Evolutionary conservation across 2,888 invertebrate genomes (phyloP), one percentile per base, ranked within the genome.

Genomic region (Candidula unifasciata): DNA sequence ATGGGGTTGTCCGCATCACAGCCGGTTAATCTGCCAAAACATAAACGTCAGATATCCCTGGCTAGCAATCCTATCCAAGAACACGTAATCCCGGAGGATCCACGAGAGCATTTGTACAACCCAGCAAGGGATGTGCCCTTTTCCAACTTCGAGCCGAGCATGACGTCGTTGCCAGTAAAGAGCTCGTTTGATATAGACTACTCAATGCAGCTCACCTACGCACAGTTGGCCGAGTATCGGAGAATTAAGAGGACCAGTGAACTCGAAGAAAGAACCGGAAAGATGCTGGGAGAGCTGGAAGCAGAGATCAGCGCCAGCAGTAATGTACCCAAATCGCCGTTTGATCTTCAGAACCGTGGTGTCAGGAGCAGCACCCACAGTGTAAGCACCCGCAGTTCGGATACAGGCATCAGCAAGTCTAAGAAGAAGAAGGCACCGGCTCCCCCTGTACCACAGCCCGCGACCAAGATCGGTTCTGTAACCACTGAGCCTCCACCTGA

Each of bases 181-280:
- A 90, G 88, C 85, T 89, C 89, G 27, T 92, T 91, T 86, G 89
- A 90, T 64, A 84, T 91, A 85, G 91, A 91, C 83, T 89, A 89
- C 74, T 89, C 90, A 18, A 88, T 90, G 80, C 90, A 91, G 83
- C 84, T 91, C 76, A 92, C 92, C 16, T 92, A 92, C 86, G 91
- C 90, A 16, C 92, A 92, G 87, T 87, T 92, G 81, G 90, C 91
- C 8, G 92, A 91, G 80, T 88, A 88, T 69, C 86, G 92, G 24
- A 86, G 92, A 8, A 89, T 90, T 80, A 89, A 90, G 78, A 88
- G 90, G n/a, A 71, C 89, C 10, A 87, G 87, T 60, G 89, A 90
- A 6, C 83, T 91, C 52, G 90, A 90, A 77, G 89, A 88, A 80
- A 87, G 84, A 68, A 90, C 90, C 37, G 91, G 90, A 8, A 89